Percentiles rank a stretch among this genome's conserved stretches.
Conservation (phyloP, 2,888 invertebrate species). For the Abrostola tripartita region DNA sequence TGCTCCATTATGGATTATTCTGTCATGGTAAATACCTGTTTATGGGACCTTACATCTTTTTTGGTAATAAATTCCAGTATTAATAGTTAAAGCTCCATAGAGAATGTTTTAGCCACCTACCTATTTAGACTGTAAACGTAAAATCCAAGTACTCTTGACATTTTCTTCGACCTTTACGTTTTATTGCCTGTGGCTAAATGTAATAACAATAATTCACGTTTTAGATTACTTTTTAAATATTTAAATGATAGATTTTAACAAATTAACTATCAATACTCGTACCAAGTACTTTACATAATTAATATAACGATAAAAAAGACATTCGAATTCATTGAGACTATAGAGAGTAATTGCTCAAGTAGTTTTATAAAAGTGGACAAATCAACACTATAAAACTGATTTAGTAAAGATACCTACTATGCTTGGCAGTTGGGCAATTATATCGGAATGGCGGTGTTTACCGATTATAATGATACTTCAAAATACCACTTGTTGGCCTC, state of each 20-base stretch:
- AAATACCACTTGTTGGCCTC: slow-evolving; percentile 83
- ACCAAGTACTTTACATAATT: slow-evolving; percentile 26
- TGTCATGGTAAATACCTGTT: too few relatives aligned
- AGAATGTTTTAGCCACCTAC: too few relatives aligned
- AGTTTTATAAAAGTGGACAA: slow-evolving; percentile 32
- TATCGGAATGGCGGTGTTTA: slow-evolving; percentile 51
- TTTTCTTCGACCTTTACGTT: too few relatives aligned
- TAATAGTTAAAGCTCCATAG: too few relatives aligned
- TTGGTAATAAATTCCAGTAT: too few relatives aligned
- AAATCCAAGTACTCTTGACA: too few relatives aligned
- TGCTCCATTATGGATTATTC: too few relatives aligned
- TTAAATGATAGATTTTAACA: too few relatives aligned
- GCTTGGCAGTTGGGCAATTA: slow-evolving; percentile 32
- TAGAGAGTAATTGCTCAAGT: slow-evolving; percentile 26
- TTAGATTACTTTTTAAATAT: too few relatives aligned
- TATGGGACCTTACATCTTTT: too few relatives aligned
- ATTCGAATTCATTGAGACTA: slow-evolving; percentile 22
- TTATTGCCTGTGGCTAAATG: background rate
- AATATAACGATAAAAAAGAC: slow-evolving; percentile 29
- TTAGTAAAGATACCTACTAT: slow-evolving; percentile 19
- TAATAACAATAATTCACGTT: background rate
- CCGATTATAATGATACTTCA: slow-evolving; percentile 28
- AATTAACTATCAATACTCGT: background rate
- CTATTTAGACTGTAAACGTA: too few relatives aligned
- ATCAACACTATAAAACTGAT: slow-evolving; percentile 26